A percentile compares a stretch with the other conserved stretches of the same genome.
Evolutionary conservation across 2,888 invertebrate species (phyloP).

Genomic region (Platypus cylindrus): DNA sequence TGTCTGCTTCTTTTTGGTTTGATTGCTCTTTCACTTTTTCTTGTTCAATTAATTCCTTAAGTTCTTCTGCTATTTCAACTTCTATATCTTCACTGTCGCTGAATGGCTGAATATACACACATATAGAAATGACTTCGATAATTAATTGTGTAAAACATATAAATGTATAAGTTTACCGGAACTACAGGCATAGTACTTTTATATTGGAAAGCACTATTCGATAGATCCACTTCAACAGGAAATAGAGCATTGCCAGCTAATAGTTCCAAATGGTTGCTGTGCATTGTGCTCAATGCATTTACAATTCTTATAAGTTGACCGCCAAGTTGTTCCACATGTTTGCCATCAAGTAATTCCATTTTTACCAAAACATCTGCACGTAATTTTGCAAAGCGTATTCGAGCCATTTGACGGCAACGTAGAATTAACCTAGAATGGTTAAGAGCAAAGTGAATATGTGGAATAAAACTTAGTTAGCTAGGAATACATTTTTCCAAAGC

Average conservation of each 20-base stretch:
- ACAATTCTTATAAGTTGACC: conserved; percentile 73
- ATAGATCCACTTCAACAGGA: conserved; percentile 92
- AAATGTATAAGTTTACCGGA: conserved; percentile 22
- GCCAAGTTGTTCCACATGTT: conserved; percentile 94
- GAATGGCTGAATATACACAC: conserved; percentile 4
- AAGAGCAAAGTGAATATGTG: not conserved
- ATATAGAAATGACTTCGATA: not conserved
- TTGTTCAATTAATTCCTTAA: conserved; percentile 19
- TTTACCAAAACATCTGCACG: conserved; percentile 91
- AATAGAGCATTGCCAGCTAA: conserved; percentile 71
- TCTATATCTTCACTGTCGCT: conserved; percentile 46
- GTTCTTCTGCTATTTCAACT: conserved; percentile 33
- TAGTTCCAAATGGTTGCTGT: conserved; percentile 49
- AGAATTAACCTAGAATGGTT: conserved; percentile 58
- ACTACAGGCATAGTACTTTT: conserved; percentile 47
- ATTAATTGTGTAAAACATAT: not conserved
- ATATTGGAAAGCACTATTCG: conserved; percentile 85
- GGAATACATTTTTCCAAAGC: no score
- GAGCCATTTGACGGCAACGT: conserved; percentile 90
- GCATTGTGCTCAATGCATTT: conserved; percentile 56
- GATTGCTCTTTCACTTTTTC: not conserved
- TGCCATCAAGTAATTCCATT: conserved; percentile 92
- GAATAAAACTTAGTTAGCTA: no score
- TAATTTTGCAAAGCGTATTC: conserved; percentile 69
- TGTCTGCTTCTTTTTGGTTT: not conserved